A percentile compares a stretch with the other conserved stretches of the same genome.
phyloP scores from a whole-genome alignment of 2,888 invertebrate species.

The Temnothorax ravouxi region DNA sequence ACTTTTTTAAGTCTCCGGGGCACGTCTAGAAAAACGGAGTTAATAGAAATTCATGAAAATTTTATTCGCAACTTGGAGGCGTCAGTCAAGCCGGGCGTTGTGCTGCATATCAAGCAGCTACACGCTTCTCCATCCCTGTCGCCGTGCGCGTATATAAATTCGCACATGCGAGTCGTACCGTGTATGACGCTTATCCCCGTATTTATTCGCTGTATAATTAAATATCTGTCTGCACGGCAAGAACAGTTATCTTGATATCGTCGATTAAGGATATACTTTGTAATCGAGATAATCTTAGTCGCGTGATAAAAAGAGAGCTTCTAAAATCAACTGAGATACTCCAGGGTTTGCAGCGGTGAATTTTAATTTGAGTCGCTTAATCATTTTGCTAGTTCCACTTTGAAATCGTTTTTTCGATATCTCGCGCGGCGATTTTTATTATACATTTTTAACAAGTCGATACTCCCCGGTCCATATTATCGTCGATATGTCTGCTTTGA shows the following conservation, averaged over 20 bases:
- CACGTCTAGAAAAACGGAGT: conserved; percentile 81
- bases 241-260: not conserved
- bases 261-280: not conserved
- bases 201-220: not conserved
- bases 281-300: not conserved
- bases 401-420: not conserved
- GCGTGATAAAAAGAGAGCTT: conserved; percentile 12
- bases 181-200: not conserved
- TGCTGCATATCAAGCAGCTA: conserved; percentile 85
- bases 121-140: conserved; percentile 45
- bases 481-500: not conserved
- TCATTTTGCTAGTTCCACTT: not conserved
- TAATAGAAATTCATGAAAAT: conserved; percentile 87
- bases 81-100: conserved; percentile 85
- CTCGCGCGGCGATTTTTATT: not conserved
- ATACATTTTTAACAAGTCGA: not conserved
- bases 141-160: conserved; percentile 35
- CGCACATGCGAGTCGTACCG: conserved; percentile 22
- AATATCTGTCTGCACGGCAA: not conserved
- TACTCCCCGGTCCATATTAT: not conserved
- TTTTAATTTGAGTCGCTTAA: conserved; percentile 3
- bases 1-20: conserved; percentile 77
- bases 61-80: conserved; percentile 85
- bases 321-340: not conserved
- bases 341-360: not conserved